A percentile compares a stretch with the other conserved stretches of the same genome.
These are phyloP conservation scores for Drosophila robusta DNA, from an alignment of 2,888 invertebrate genomes.

Conservation along the genomic window DNA sequence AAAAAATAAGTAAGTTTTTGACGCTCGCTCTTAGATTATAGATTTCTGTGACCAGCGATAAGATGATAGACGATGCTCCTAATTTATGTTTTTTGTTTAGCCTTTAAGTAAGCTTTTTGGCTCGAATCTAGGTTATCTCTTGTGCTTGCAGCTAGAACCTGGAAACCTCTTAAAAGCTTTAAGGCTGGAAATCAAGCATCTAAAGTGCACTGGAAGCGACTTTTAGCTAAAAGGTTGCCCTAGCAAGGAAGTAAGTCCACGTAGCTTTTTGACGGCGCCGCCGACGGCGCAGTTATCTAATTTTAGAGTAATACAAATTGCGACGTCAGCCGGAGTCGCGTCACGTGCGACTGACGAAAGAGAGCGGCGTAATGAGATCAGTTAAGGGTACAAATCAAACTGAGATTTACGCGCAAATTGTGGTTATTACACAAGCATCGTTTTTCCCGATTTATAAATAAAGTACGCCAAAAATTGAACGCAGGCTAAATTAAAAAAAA, in stretches of 20 bases:
- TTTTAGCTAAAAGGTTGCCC: background rate
- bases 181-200: too few species aligned
- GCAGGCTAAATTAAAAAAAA: constrained; percentile 32
- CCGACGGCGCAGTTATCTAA: constrained; percentile 3
- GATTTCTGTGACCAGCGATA: too few species aligned
- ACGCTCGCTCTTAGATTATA: too few species aligned
- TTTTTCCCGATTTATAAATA: constrained; percentile 22
- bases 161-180: background rate
- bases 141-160: too few species aligned
- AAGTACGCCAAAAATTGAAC: constrained; percentile 2
- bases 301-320: constrained; percentile 12
- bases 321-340: constrained; percentile 31
- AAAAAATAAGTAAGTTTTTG: too few species aligned
- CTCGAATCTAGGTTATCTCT: too few species aligned
- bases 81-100: too few species aligned
- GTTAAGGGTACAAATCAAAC: constrained; percentile 46
- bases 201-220: too few species aligned
- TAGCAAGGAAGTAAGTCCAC: constrained; percentile 15
- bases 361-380: constrained; percentile 15
- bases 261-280: background rate
- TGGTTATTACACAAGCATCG: constrained; percentile 39
- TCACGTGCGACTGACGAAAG: constrained; percentile 30
- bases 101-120: too few species aligned
- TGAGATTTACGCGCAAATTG: constrained; percentile 14
- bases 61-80: too few species aligned